Evolutionary conservation across 2,797 vertebrate genomes (phyloP), one percentile per base, ranked within the genome.

Genomic region (Sebastolobus alascanus): DNA sequence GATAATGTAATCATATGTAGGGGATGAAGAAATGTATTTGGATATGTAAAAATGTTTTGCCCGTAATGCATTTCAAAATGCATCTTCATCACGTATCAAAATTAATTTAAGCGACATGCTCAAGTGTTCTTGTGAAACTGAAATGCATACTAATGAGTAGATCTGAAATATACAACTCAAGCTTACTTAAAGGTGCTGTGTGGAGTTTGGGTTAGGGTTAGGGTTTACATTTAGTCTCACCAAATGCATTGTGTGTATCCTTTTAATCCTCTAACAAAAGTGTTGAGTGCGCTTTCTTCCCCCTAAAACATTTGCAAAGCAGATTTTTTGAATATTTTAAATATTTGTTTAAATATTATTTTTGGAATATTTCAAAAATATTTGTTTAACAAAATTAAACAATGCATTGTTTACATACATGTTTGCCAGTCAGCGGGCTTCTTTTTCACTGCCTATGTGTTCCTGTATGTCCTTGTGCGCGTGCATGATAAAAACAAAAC

Each of bases 181-280:
- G 12, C 8, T 63, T 46, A 14, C 22, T 68, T 73, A 74, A 81
- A 80, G 55, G 20, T 58, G 12, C 64, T 52, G 63, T 77, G 65
- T 54, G 46, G 69, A 37, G 67, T 74, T 83, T 25, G 25, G 25
- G 25, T 25, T 25, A 25, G 25, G 25, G 25, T 25, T 25, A 25
- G 25, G 25, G 25, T 50, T 68, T 46, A 43, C 16, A 7, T 37
- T 60, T 29, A 10, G 22, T 40, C 14, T 43, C 63, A 61, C 14
- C 27, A n/a, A 56, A 54, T 20, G 25, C 27, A 29, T 6, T 8
- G 6, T 55, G 25, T 64, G 27, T 18, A n/a, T 54, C 20, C 8
- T 37, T 12, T 1, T 3, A 71, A 10, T 40, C 25, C 14, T 64
- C 9, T 25, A 18, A 64, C 4, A 65, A 35, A 50, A n/a, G 6